Evolutionary conservation across 2,797 vertebrate genomes (phyloP), one percentile per base, ranked within the genome.

Genomic region (Halcyon leucocephala): DNA sequence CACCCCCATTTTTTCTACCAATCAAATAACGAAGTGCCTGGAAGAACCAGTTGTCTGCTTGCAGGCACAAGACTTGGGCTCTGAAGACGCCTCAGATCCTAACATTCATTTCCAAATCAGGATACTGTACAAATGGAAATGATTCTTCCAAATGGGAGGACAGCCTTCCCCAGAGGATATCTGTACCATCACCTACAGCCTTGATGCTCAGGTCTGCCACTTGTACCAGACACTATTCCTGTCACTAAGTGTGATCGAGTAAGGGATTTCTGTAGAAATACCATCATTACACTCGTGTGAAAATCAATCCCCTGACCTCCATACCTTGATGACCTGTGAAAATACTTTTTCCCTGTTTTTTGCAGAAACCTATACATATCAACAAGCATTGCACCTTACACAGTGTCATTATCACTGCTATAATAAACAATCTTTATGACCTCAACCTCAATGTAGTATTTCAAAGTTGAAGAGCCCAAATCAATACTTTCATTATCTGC

Each of bases 401-500:
- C 33, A 49, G 25, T 17, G 44, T 87, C 81, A 46, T 93, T 79
- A 86, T 71, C 55, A 33, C 49, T 24, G 20, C 52, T 84, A 35
- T 39, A 73, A 64, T 71, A 93, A 94, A 82, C 85, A 86, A 81
- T 46, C 31, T 64, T 84, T 89, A 90, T 35, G 65, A 78, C 77
- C 83, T 89, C 28, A 19, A 90, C 90, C 86, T 82, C 64, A 90
- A 95, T 33, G 71, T 42, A 84, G 31, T 89, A 84, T 89, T 92
- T 95, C 86, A 89, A 49, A 82, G 78, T 82, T 92, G 79, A 94
- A 90, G 71, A 86, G 55, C 81, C 19, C 41, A 3, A 48, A 89
- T 96, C 94, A 93, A 95, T 97, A 95, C 89, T 95, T 95, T 91
- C 91, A 86, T 90, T 94, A 96, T 96, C 93, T 51, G 2, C 60